These are phyloP conservation scores for Vesta saturnalis DNA, from an alignment of 2,888 invertebrate species.

Conservation along the genomic window DNA sequence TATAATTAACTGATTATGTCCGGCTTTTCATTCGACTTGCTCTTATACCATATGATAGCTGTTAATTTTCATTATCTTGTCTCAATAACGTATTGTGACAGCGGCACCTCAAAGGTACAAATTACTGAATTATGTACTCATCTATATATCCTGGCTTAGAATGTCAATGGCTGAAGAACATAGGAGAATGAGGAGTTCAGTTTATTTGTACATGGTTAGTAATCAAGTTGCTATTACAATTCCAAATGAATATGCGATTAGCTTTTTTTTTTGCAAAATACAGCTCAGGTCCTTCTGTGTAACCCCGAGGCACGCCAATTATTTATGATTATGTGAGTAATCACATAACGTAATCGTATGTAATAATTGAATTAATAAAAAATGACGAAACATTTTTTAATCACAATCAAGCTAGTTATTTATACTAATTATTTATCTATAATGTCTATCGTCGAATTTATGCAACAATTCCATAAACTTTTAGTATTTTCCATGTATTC, in stretches of 20 bases:
- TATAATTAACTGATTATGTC: conserved; percentile 45
- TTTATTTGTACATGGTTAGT: neutral
- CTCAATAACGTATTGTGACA: conserved; percentile 41
- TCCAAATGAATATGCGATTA: neutral
- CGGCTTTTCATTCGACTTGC: conserved; percentile 31
- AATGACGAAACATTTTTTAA: too few species aligned
- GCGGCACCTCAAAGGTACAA: conserved; percentile 35
- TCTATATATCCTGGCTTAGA: conserved; percentile 8
- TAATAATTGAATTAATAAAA: too few species aligned
- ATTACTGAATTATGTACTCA: conserved; percentile 16
- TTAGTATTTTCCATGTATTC: too few species aligned
- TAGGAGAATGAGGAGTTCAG: neutral
- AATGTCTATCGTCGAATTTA: too few species aligned
- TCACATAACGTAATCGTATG: neutral
- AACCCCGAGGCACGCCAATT: neutral
- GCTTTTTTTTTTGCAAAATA: neutral
- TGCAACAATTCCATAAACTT: too few species aligned
- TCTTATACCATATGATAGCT: conserved; percentile 39
- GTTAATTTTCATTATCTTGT: conserved; percentile 43
- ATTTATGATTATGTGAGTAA: neutral
- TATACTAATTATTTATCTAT: too few species aligned
- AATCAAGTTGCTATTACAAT: neutral
- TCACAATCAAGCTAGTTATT: too few species aligned
- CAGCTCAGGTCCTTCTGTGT: neutral
- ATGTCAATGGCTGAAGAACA: conserved; percentile 20